Evolutionary conservation across 1,140 invertebrate species (phyloP).

Genomic region (Globodera ellingtonae): DNA sequence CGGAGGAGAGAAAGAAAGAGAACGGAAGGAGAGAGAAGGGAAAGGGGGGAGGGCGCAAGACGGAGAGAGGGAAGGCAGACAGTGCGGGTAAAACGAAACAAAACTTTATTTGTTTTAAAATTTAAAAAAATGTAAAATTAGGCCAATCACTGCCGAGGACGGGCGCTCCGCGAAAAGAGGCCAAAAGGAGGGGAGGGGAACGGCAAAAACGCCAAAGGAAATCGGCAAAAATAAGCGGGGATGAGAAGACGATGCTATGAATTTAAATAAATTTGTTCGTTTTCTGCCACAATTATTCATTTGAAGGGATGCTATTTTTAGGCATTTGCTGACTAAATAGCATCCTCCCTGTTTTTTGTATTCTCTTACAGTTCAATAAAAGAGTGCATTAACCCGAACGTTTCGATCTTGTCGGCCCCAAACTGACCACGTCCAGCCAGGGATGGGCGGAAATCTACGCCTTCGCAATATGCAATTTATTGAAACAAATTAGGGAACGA

Average conservation of each 20-base stretch:
- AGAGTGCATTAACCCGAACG: too few species aligned
- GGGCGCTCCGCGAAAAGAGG: neutral
- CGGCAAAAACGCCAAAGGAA: neutral
- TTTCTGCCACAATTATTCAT: too few species aligned
- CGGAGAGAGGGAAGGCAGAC: neutral
- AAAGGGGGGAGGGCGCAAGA: neutral
- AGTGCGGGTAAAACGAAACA: neutral
- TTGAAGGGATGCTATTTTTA: too few species aligned
- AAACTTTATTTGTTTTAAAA: neutral
- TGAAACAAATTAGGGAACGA: too few species aligned
- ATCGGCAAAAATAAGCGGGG: neutral
- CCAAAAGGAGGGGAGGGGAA: neutral
- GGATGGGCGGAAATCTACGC: too few species aligned
- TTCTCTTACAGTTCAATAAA: too few species aligned
- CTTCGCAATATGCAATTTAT: too few species aligned
- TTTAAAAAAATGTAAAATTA: neutral
- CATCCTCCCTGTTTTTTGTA: too few species aligned
- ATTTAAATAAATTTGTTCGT: too few species aligned
- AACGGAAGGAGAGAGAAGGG: neutral
- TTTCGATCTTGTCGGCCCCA: too few species aligned
- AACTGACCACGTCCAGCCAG: too few species aligned
- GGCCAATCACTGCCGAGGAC: neutral
- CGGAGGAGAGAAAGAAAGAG: slow-evolving; percentile 4
- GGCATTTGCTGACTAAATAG: too few species aligned
- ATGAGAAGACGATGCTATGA: neutral